Conservation (phyloP, 2,888 invertebrate genomes). For the Podabrus alpinus region DNA sequence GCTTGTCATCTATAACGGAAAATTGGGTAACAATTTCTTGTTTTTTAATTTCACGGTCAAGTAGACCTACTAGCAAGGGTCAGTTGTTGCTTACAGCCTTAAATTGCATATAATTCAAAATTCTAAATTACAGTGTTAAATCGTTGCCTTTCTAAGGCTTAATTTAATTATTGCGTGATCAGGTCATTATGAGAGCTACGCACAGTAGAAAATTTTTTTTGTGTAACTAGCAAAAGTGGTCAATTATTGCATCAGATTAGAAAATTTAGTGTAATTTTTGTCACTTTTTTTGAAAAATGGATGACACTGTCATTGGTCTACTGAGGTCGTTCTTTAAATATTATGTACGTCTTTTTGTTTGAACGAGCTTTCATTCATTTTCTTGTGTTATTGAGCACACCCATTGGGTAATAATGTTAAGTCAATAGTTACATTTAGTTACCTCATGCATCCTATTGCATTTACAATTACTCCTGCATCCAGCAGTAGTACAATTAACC, state of each 20-base stretch:
- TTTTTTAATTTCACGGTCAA: neutral
- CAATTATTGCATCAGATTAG: neutral
- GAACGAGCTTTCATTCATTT: neutral
- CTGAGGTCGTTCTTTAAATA: neutral
- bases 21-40: neutral
- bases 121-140: neutral
- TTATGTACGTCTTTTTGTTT: neutral
- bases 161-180: slow-evolving; percentile 1
- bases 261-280: neutral
- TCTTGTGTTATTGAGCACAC: slow-evolving; percentile 2
- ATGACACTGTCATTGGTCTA: neutral
- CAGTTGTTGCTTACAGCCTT: neutral
- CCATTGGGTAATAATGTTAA: neutral
- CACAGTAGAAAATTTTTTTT: neutral
- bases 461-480: neutral
- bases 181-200: neutral
- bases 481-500: slow-evolving; percentile 21
- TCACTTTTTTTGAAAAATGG: neutral
- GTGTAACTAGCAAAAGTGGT: neutral
- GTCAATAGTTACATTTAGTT: neutral
- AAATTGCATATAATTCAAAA: neutral
- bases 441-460: neutral
- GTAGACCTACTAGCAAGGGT: neutral
- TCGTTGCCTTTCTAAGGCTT: neutral
- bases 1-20: too few relatives aligned